Conservation (phyloP, 1,140 invertebrate species). For the Halictus rubicundus region DNA sequence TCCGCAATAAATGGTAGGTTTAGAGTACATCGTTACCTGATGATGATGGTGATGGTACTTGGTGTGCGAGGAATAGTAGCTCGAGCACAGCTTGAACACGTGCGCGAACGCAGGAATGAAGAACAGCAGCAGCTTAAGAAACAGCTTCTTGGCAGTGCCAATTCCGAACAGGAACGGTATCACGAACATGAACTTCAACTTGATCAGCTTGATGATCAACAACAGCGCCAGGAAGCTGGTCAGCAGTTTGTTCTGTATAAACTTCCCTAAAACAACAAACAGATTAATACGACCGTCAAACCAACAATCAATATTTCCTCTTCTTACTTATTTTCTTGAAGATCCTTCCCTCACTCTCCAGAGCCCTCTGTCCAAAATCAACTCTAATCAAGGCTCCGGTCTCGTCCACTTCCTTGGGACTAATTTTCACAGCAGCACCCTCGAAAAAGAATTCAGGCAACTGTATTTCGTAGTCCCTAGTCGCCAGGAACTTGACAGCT, state of each 20-base stretch:
- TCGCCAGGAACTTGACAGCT: slow-evolving; percentile 87
- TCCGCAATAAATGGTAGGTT: no score
- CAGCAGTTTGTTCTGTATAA: slow-evolving; percentile 87
- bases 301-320: neutral
- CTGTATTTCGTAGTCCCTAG: slow-evolving; percentile 86
- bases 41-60: slow-evolving; percentile 90
- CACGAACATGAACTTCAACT: slow-evolving; percentile 88
- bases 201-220: slow-evolving; percentile 89
- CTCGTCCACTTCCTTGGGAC: slow-evolving; percentile 86
- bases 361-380: slow-evolving; percentile 83
- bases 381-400: slow-evolving; percentile 87
- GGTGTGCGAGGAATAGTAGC: slow-evolving; percentile 88
- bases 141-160: slow-evolving; percentile 89
- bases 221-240: slow-evolving; percentile 87
- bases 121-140: slow-evolving; percentile 90
- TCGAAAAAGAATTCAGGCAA: slow-evolving; percentile 87
- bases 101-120: slow-evolving; percentile 90
- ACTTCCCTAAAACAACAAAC: slow-evolving; percentile 85
- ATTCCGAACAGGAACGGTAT: slow-evolving; percentile 88
- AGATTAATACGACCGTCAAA: neutral
- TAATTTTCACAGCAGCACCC: slow-evolving; percentile 86
- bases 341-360: slow-evolving; percentile 81
- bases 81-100: slow-evolving; percentile 91
- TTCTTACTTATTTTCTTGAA: slow-evolving; percentile 88
- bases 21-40: neutral